Percentiles rank a stretch among this genome's conserved stretches.
phyloP scores from a whole-genome alignment of 2,888 invertebrate genomes.

The Dasysyrphus tricinctus region DNA sequence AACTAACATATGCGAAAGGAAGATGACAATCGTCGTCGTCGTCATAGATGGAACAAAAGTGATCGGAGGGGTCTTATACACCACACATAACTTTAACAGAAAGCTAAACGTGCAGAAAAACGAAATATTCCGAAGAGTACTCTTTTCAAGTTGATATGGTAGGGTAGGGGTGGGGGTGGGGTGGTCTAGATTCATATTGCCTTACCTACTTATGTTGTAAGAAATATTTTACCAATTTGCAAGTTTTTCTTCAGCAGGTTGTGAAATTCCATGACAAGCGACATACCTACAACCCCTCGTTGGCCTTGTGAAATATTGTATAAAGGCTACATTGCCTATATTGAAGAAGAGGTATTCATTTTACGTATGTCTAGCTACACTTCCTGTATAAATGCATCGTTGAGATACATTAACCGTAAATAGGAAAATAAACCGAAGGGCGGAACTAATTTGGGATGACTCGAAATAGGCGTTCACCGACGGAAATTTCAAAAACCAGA shows the following conservation, averaged over 20 bases:
- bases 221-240: slow-evolving; percentile 68
- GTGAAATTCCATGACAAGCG: slow-evolving; percentile 62
- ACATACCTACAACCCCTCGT: slow-evolving; percentile 50
- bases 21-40: slow-evolving; percentile 58
- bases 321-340: slow-evolving; percentile 21
- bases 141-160: neutral
- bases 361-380: neutral
- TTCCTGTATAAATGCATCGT: slow-evolving; percentile 64
- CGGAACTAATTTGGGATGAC: slow-evolving; percentile 82
- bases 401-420: slow-evolving; percentile 78
- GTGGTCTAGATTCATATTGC: slow-evolving; percentile 18
- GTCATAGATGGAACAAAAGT: slow-evolving; percentile 36
- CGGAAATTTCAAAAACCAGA: slow-evolving; percentile 73
- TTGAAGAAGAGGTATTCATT: neutral
- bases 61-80: slow-evolving; percentile 49
- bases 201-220: slow-evolving; percentile 34
- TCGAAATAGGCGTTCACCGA: slow-evolving; percentile 68
- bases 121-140: slow-evolving; percentile 47
- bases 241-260: slow-evolving; percentile 36
- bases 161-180: neutral
- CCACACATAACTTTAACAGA: slow-evolving; percentile 74
- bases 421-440: slow-evolving; percentile 83
- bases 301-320: slow-evolving; percentile 38
- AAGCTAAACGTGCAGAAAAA: slow-evolving; percentile 75
- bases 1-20: slow-evolving; percentile 44